phyloP scores from a whole-genome alignment of 2,888 invertebrate species.

The Molorchus minor region DNA sequence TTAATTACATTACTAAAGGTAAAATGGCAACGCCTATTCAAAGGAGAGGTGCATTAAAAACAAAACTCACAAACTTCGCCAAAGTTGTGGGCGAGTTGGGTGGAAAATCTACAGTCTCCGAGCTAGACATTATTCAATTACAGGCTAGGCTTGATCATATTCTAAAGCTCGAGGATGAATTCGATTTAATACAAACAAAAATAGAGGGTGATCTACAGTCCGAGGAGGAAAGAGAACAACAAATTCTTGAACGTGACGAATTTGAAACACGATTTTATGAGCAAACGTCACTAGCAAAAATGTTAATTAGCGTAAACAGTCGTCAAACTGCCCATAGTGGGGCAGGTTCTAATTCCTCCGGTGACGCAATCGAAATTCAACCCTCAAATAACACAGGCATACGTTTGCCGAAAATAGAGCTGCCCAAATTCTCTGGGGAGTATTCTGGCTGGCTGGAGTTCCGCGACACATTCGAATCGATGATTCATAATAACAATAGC shows the following conservation, averaged over 20 bases:
- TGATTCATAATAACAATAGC: conserved; percentile 28
- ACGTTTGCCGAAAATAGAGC: conserved; percentile 7
- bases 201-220: not conserved
- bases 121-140: conserved; percentile 15
- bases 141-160: not conserved
- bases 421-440: conserved; percentile 20
- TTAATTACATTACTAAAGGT: not conserved
- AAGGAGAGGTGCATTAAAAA: conserved; percentile 4
- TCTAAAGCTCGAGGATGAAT: not conserved
- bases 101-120: not conserved
- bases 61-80: conserved; percentile 12
- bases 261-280: not conserved
- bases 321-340: not conserved
- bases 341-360: not conserved
- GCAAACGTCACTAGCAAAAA: not conserved
- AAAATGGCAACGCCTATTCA: not conserved
- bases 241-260: not conserved
- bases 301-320: not conserved
- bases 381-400: not conserved
- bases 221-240: not conserved
- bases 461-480: conserved; percentile 30
- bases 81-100: conserved; percentile 2
- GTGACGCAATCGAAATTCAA: not conserved
- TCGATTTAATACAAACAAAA: not conserved
- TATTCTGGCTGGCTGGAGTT: conserved; percentile 26